phyloP scores from a whole-genome alignment of 2,113 vertebrate species.

The Mormyrus iriodes region DNA sequence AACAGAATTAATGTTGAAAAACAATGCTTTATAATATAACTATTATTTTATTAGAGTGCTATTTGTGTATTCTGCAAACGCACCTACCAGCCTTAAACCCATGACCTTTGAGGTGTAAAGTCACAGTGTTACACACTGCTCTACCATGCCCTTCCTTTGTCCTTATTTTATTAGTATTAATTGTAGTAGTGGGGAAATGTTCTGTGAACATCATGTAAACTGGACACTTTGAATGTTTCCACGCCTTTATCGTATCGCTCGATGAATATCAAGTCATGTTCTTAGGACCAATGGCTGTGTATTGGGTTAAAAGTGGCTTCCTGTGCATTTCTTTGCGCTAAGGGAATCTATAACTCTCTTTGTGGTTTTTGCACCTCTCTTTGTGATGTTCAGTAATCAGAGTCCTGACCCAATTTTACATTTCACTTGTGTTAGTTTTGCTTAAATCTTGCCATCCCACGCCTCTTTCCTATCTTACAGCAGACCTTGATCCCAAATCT shows the following conservation, averaged over 20 bases:
- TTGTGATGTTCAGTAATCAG: background rate
- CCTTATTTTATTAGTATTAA: background rate
- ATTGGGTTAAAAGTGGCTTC: background rate
- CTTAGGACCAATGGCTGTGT: background rate
- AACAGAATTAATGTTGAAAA: background rate
- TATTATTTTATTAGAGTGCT: background rate
- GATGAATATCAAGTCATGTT: background rate
- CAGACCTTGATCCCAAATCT: background rate
- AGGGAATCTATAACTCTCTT: too few relatives aligned
- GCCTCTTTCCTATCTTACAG: background rate
- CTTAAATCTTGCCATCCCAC: background rate
- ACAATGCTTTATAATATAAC: background rate
- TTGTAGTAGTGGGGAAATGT: background rate
- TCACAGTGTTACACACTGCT: background rate
- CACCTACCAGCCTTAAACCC: background rate
- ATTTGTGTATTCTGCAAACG: background rate
- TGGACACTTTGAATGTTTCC: background rate
- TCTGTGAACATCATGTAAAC: background rate
- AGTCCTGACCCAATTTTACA: background rate
- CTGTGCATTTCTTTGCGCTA: background rate
- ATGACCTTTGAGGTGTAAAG: background rate
- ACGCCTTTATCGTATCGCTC: background rate
- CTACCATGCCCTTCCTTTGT: background rate
- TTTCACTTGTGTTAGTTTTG: background rate
- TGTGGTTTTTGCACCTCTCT: background rate